These are phyloP conservation scores for Adoxophyes honmai DNA, from an alignment of 1,140 invertebrate species.

Conservation along the genomic window DNA sequence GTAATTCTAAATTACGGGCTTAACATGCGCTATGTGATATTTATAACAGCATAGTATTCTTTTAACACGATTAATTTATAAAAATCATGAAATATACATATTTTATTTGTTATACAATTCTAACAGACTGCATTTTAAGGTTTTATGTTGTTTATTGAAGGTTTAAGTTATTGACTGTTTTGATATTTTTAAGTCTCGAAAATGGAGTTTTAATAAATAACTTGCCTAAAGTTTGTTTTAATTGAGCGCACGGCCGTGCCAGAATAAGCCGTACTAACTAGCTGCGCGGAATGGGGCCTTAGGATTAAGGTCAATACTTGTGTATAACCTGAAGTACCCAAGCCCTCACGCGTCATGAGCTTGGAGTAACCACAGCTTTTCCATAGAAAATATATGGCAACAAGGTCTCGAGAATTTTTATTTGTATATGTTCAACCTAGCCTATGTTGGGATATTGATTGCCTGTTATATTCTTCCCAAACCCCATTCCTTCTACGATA, in stretches of 20 bases:
- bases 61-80: neutral
- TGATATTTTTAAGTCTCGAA: conserved; percentile 14
- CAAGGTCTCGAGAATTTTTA: too few relatives aligned
- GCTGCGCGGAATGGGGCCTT: too few relatives aligned
- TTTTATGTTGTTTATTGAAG: conserved; percentile 15
- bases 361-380: too few relatives aligned
- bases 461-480: too few relatives aligned
- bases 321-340: too few relatives aligned
- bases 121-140: conserved; percentile 11
- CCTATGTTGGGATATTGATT: too few relatives aligned
- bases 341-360: too few relatives aligned
- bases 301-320: too few relatives aligned
- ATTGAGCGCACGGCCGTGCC: conserved; percentile 5
- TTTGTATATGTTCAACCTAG: too few relatives aligned
- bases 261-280: neutral
- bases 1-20: conserved; percentile 7
- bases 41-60: conserved; percentile 9
- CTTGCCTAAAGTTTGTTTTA: conserved; percentile 1
- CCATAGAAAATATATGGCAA: too few relatives aligned
- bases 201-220: neutral
- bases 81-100: conserved; percentile 2
- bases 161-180: conserved; percentile 14
- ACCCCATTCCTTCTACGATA: too few relatives aligned
- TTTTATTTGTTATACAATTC: conserved; percentile 12
- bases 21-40: conserved; percentile 9